A percentile compares a stretch with the other conserved stretches of the same genome.
phyloP scores from a whole-genome alignment of 2,888 invertebrate species.

The Tromatobia lineatoria region DNA sequence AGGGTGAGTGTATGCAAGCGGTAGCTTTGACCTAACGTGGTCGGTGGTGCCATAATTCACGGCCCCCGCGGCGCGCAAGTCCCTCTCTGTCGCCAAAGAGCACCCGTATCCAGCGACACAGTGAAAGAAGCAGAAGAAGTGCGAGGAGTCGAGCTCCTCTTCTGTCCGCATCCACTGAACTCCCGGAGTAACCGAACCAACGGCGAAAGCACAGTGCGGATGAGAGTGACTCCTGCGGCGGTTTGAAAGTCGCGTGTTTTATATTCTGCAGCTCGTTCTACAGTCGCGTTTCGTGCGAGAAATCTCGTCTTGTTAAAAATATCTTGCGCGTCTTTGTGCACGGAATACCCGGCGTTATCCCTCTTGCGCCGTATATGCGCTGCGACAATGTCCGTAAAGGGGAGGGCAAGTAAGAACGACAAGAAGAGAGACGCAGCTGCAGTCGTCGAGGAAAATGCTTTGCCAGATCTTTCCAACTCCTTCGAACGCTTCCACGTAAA shows the following conservation, averaged over 20 bases:
- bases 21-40: constrained; percentile 70
- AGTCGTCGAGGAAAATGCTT: constrained; percentile 34
- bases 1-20: constrained; percentile 50
- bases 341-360: constrained; percentile 42
- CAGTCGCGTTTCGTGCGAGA: constrained; percentile 46
- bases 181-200: constrained; percentile 41
- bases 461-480: constrained; percentile 22
- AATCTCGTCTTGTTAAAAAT: constrained; percentile 76
- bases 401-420: constrained; percentile 11
- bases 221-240: constrained; percentile 63
- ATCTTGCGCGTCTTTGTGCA: constrained; percentile 71
- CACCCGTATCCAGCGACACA: constrained; percentile 46
- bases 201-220: constrained; percentile 9
- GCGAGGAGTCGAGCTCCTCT: constrained; percentile 42
- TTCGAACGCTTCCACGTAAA: constrained; percentile 13
- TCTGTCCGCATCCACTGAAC: constrained; percentile 46
- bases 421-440: neutral
- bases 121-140: constrained; percentile 48
- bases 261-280: constrained; percentile 61
- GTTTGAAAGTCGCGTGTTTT: constrained; percentile 68
- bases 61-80: constrained; percentile 65
- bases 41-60: constrained; percentile 70
- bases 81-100: constrained; percentile 60
- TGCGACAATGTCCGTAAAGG: constrained; percentile 44
- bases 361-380: neutral